Conservation (phyloP, 2,113 vertebrate genomes). For the Alexandromys fortis region DNA sequence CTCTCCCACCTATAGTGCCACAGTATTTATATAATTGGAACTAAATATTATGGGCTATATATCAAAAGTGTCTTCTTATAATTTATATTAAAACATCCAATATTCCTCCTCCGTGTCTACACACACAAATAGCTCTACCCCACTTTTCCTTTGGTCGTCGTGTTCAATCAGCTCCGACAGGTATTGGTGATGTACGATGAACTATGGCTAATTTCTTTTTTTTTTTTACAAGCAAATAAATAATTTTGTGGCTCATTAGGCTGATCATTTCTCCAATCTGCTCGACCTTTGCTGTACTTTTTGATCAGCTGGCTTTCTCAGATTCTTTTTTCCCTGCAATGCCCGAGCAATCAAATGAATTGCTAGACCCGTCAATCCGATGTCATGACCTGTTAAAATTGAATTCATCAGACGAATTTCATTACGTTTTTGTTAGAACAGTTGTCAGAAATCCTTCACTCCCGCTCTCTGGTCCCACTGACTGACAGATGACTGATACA, state of each 20-base stretch:
- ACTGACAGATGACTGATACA: constrained; percentile 53
- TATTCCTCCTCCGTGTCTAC: neutral
- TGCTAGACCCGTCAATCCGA: constrained; percentile 64
- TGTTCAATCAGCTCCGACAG: constrained; percentile 34
- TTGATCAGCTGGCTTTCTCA: constrained; percentile 67
- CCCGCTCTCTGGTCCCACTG: neutral
- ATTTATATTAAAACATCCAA: constrained; percentile 33
- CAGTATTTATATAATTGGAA: constrained; percentile 22
- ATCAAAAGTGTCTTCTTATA: neutral
- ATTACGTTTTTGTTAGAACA: constrained; percentile 78
- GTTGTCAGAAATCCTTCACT: constrained; percentile 73
- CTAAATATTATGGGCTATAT: neutral
- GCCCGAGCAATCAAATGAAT: constrained; percentile 76
- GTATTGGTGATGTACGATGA: constrained; percentile 58
- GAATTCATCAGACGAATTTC: constrained; percentile 78
- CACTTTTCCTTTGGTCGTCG: constrained; percentile 2
- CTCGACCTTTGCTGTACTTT: constrained; percentile 73
- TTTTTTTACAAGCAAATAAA: constrained; percentile 77
- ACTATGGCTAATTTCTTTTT: constrained; percentile 70
- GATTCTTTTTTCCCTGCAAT: constrained; percentile 59
- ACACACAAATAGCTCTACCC: neutral
- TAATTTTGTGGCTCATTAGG: constrained; percentile 80
- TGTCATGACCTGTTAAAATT: constrained; percentile 65
- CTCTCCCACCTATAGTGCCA: neutral
- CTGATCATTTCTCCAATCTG: constrained; percentile 70